Conservation (phyloP, 2,113 vertebrate species). For the Picathartes gymnocephalus region DNA sequence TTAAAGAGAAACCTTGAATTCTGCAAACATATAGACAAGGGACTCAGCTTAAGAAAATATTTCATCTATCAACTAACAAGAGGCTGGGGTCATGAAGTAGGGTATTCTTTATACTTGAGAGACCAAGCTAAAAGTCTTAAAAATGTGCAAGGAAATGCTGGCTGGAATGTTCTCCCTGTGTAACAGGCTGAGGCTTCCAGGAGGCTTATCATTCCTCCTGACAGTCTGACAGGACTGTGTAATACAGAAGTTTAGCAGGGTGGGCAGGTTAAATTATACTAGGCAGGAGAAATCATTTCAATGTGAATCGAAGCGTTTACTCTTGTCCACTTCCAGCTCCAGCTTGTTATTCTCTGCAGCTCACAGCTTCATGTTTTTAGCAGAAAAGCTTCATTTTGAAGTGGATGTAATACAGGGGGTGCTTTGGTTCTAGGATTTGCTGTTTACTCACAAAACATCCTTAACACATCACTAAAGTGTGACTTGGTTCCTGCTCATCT, state of each 20-base stretch:
- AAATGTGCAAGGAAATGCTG: neutral
- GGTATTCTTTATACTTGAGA: slow-evolving; percentile 68
- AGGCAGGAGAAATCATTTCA: slow-evolving; percentile 66
- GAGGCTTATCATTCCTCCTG: slow-evolving; percentile 66
- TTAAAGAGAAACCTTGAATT: slow-evolving; percentile 68
- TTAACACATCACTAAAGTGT: neutral
- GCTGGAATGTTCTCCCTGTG: slow-evolving; percentile 10
- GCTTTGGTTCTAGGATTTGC: neutral
- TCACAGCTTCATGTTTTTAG: neutral
- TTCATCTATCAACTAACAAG: slow-evolving; percentile 73
- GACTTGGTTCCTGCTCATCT: neutral
- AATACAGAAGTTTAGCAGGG: slow-evolving; percentile 65
- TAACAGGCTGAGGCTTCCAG: slow-evolving; percentile 54
- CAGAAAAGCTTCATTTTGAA: neutral
- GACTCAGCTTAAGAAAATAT: slow-evolving; percentile 68
- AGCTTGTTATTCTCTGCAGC: neutral
- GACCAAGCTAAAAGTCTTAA: slow-evolving; percentile 56
- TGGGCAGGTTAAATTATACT: slow-evolving; percentile 68
- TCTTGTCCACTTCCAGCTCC: slow-evolving; percentile 35
- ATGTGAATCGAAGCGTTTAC: slow-evolving; percentile 60
- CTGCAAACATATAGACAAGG: slow-evolving; percentile 67
- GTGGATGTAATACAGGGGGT: neutral
- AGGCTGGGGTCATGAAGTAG: slow-evolving; percentile 66
- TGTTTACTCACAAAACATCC: neutral
- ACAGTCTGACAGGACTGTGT: slow-evolving; percentile 64